Conservation (phyloP, 2,888 invertebrate species). For the Acrobasis repandana region DNA sequence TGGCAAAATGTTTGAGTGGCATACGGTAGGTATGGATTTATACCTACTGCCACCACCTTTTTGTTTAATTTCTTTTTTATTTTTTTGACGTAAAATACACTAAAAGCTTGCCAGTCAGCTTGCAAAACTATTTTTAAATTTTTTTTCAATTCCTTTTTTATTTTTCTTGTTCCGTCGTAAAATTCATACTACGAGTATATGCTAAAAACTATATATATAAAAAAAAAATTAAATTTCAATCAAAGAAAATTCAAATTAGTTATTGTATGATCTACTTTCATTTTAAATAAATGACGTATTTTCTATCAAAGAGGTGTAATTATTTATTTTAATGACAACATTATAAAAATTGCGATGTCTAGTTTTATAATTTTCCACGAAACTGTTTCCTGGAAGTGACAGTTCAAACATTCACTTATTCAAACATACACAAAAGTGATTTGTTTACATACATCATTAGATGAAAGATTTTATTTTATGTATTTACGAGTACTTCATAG, state of each 20-base stretch:
- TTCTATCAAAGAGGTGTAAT: background rate
- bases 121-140: too few species aligned
- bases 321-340: background rate
- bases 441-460: background rate
- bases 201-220: too few species aligned
- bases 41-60: too few species aligned
- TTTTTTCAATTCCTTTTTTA: too few species aligned
- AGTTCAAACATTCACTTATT: slow-evolving; percentile 6
- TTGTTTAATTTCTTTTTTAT: too few species aligned
- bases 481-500: background rate
- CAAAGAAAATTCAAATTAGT: background rate
- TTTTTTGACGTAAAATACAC: too few species aligned
- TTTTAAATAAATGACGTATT: background rate
- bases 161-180: too few species aligned
- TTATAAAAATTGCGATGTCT: background rate
- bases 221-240: background rate
- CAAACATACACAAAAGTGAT: background rate
- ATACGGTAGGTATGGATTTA: too few species aligned
- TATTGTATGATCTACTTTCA: background rate
- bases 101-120: too few species aligned
- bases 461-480: background rate
- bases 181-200: too few species aligned
- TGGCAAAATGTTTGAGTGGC: too few species aligned
- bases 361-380: slow-evolving; percentile 1
- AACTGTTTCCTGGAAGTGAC: background rate